A percentile compares a stretch with the other conserved stretches of the same genome.
Conservation (phyloP, 2,888 invertebrate genomes). For the Pseudoips prasinana region DNA sequence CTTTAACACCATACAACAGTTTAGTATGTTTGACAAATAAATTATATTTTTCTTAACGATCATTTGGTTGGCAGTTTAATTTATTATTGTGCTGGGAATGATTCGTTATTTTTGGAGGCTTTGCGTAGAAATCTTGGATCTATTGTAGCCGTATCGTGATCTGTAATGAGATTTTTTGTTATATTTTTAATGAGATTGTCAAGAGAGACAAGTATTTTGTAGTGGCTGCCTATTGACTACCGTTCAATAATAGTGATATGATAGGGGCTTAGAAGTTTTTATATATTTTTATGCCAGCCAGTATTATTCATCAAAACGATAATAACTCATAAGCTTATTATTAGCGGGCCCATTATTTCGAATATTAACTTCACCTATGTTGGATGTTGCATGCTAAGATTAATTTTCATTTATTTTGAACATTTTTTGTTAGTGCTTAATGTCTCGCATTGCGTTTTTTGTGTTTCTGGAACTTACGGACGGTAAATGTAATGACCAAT, state of each 20-base stretch:
- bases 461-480: slow-evolving; percentile 13
- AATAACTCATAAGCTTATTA: slow-evolving; percentile 5
- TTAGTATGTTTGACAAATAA: slow-evolving; percentile 37
- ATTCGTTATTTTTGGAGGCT: slow-evolving; percentile 25
- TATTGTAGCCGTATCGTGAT: slow-evolving; percentile 35
- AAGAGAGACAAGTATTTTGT: slow-evolving; percentile 37
- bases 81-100: slow-evolving; percentile 24
- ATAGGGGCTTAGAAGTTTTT: background rate
- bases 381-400: slow-evolving; percentile 18
- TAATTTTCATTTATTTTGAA: slow-evolving; percentile 6
- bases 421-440: slow-evolving; percentile 18
- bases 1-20: slow-evolving; percentile 44
- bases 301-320: no score
- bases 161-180: slow-evolving; percentile 45
- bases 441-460: slow-evolving; percentile 18
- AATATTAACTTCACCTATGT: slow-evolving; percentile 2
- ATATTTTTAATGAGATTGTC: slow-evolving; percentile 51
- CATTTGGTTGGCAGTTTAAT: slow-evolving; percentile 23
- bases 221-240: slow-evolving; percentile 36
- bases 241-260: slow-evolving; percentile 15
- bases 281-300: background rate
- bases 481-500: slow-evolving; percentile 19
- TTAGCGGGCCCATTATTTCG: slow-evolving; percentile 3
- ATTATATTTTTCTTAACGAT: slow-evolving; percentile 32
- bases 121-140: slow-evolving; percentile 30